Evolutionary conservation across 1,140 invertebrate species (phyloP).

Genomic region (Glomeris maerens): DNA sequence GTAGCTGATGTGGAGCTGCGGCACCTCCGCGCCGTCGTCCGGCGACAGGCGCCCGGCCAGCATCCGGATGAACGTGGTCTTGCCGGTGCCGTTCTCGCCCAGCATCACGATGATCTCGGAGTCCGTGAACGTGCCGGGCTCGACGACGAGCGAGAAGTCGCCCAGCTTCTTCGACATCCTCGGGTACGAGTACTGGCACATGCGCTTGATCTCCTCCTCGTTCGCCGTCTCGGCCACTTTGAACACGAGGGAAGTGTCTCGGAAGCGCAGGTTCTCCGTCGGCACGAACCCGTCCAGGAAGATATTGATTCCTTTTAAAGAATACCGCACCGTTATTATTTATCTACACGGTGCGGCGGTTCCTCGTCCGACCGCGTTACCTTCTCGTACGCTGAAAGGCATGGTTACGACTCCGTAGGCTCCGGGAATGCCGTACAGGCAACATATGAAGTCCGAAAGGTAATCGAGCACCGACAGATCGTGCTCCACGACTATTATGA

Average conservation of each 20-base stretch:
- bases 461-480: conserved; percentile 98
- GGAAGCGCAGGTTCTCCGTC: conserved; percentile 96
- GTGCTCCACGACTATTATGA: conserved; percentile 98
- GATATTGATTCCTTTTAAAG: conserved; percentile 77
- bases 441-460: conserved; percentile 97
- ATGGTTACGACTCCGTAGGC: conserved; percentile 99
- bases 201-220: conserved; percentile 92
- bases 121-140: conserved; percentile 91
- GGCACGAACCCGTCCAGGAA: conserved; percentile 99
- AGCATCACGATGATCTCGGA: conserved; percentile 97
- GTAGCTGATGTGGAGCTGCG: conserved; percentile 93
- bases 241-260: conserved; percentile 90
- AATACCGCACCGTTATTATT: background rate
- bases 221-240: conserved; percentile 96
- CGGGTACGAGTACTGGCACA: conserved; percentile 93
- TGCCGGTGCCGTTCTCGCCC: conserved; percentile 98
- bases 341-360: too few species aligned
- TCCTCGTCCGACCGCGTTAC: too few species aligned
- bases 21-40: conserved; percentile 75
- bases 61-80: conserved; percentile 98
- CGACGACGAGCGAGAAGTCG: conserved; percentile 63
- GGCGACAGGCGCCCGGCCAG: conserved; percentile 86
- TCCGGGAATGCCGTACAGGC: conserved; percentile 93
- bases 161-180: conserved; percentile 59
- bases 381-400: conserved; percentile 98